phyloP scores from a whole-genome alignment of 2,113 vertebrate genomes.

The Corythoichthys haematopterus region DNA sequence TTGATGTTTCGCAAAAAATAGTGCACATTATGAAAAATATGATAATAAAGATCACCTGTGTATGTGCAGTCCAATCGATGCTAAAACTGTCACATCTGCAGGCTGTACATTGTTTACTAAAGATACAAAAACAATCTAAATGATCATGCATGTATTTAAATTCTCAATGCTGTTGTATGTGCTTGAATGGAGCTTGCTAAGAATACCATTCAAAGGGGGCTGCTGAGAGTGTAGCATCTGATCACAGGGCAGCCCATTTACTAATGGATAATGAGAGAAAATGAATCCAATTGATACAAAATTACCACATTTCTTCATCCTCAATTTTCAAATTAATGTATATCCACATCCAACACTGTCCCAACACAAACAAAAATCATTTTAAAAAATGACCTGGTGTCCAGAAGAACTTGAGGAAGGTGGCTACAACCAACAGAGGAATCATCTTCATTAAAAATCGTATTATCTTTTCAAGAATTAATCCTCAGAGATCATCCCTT shows the following conservation, averaged over 20 bases:
- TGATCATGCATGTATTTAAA: not conserved
- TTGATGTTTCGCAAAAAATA: not conserved
- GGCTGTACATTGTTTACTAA: conserved; percentile 56
- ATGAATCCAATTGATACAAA: not conserved
- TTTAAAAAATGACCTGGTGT: conserved; percentile 46
- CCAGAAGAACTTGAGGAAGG: conserved; percentile 37
- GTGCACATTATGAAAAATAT: not conserved
- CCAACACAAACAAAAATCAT: too few relatives aligned
- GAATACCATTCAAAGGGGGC: conserved; percentile 52
- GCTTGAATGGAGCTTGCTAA: not conserved
- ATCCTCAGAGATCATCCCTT: conserved; percentile 1
- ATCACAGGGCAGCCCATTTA: conserved; percentile 30
- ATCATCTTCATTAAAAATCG: conserved; percentile 32
- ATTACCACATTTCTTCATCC: not conserved
- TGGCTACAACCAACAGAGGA: conserved; percentile 29
- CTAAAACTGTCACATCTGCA: conserved; percentile 55
- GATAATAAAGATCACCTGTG: conserved; percentile 40
- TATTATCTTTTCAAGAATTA: not conserved
- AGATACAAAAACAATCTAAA: not conserved
- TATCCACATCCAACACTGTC: not conserved
- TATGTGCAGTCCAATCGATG: conserved; percentile 43
- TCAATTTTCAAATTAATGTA: too few relatives aligned
- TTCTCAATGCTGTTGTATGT: not conserved
- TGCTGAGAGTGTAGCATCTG: conserved; percentile 32
- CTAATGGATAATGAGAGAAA: conserved; percentile 14